Percentiles rank a stretch among this genome's conserved stretches.
These are phyloP conservation scores for Trachops cirrhosus DNA, from an alignment of 2,797 vertebrate genomes.

Conservation along the genomic window DNA sequence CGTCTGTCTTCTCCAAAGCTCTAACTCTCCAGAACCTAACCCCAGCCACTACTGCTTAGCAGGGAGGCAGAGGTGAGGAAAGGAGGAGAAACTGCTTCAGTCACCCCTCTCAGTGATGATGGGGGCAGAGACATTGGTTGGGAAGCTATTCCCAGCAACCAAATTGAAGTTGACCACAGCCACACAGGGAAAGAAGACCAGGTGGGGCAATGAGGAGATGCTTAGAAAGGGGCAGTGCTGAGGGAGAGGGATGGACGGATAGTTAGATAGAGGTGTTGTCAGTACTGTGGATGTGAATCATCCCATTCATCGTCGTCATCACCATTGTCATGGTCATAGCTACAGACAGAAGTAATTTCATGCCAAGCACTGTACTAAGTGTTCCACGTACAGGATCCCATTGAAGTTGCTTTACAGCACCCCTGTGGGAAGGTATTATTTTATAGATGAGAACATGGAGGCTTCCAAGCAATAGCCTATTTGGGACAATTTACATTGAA, in stretches of 20 bases:
- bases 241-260: not conserved
- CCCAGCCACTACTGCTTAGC: not conserved
- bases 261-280: not conserved
- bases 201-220: not conserved
- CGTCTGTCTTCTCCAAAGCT: not conserved
- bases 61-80: not conserved
- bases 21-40: not conserved
- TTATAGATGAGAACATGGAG: not conserved
- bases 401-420: not conserved
- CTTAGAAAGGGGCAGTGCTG: not conserved
- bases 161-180: not conserved
- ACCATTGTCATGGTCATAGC: too few relatives aligned
- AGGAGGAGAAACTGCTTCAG: not conserved
- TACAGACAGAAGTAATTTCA: not conserved
- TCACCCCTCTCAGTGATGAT: not conserved
- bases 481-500: not conserved
- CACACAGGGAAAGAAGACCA: not conserved
- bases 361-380: not conserved
- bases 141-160: not conserved
- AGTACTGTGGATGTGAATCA: not conserved
- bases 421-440: not conserved
- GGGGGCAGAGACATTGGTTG: not conserved
- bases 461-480: not conserved
- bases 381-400: not conserved
- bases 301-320: not conserved